A percentile compares a stretch with the other conserved stretches of the same genome.
Evolutionary conservation across 30 jellyfish, hydroid and myxozoan genomes (phyloP).

Genomic region (Aurelia coerulea): DNA sequence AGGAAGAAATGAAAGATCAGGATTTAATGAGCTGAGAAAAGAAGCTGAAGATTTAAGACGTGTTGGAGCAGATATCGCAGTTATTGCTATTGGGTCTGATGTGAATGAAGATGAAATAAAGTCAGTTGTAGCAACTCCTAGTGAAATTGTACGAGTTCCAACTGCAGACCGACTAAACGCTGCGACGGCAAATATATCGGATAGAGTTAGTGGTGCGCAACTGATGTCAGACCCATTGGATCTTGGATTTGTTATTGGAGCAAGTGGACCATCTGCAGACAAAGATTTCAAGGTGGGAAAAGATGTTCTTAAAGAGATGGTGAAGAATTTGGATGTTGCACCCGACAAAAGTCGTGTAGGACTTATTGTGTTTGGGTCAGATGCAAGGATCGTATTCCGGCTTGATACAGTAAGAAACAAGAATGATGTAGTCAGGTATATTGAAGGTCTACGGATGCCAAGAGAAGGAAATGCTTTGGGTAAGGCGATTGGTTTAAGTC

Average conservation of each 20-base stretch:
- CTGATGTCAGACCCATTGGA: constrained; percentile 28
- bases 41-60: constrained; percentile 12
- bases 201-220: not conserved
- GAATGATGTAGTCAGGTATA: not conserved
- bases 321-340: constrained; percentile 18
- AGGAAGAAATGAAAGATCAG: constrained; percentile 12
- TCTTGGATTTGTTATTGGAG: constrained; percentile 58
- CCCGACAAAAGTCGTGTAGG: constrained; percentile 37
- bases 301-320: constrained; percentile 19
- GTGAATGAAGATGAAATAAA: constrained; percentile 18
- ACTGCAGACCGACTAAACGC: constrained; percentile 1
- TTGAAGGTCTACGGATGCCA: not conserved
- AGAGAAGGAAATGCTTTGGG: not conserved
- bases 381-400: constrained; percentile 11
- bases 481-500: constrained; percentile 61
- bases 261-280: constrained; percentile 51
- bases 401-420: not conserved
- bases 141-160: not conserved
- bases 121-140: constrained; percentile 10
- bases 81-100: constrained; percentile 45
- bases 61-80: constrained; percentile 27
- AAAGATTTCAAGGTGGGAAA: constrained; percentile 33
- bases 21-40: not conserved
- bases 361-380: constrained; percentile 11
- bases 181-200: constrained; percentile 11